These are phyloP conservation scores for Scophthalmus maximus DNA, from an alignment of 2,113 vertebrate genomes.

Conservation along the genomic window DNA sequence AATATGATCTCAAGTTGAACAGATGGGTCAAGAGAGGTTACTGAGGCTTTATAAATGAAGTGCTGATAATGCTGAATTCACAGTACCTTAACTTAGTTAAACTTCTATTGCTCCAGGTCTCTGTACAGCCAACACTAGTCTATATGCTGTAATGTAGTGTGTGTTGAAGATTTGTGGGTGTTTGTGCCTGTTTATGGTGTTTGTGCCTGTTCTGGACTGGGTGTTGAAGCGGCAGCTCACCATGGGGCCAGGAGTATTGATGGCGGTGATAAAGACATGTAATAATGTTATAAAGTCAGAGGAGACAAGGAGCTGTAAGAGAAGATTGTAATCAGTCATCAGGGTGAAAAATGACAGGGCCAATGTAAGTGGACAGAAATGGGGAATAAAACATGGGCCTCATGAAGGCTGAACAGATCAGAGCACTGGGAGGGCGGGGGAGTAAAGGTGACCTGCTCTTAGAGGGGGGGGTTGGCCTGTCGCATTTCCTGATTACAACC, in stretches of 20 bases:
- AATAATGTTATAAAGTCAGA: slow-evolving; percentile 76
- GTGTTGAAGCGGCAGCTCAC: slow-evolving; percentile 49
- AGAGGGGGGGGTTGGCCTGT: slow-evolving; percentile 56
- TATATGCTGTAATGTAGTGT: slow-evolving; percentile 25
- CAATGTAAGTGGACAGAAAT: slow-evolving; percentile 67
- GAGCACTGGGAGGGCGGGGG: slow-evolving; percentile 46
- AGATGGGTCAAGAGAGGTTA: slow-evolving; percentile 81
- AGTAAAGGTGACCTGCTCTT: slow-evolving; percentile 69
- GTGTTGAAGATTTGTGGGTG: slow-evolving; percentile 41
- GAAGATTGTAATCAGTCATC: slow-evolving; percentile 73
- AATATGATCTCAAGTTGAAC: slow-evolving; percentile 72
- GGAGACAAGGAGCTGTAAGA: slow-evolving; percentile 69
- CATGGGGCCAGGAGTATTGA: slow-evolving; percentile 66
- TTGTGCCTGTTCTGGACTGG: slow-evolving; percentile 36
- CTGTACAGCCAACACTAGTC: slow-evolving; percentile 15
- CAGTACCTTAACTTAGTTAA: slow-evolving; percentile 19
- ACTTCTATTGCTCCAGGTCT: slow-evolving; percentile 20
- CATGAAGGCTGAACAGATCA: slow-evolving; percentile 55
- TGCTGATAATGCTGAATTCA: slow-evolving; percentile 31
- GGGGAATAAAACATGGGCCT: slow-evolving; percentile 68
- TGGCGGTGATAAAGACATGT: slow-evolving; percentile 76
- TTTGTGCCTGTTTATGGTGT: slow-evolving; percentile 39
- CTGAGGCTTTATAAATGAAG: slow-evolving; percentile 72
- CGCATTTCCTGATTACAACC: slow-evolving; percentile 74
- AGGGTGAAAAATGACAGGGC: slow-evolving; percentile 70